Base-by-base conservation (phyloP, 2,888 invertebrate species). In the Erebia ligea region DNA sequence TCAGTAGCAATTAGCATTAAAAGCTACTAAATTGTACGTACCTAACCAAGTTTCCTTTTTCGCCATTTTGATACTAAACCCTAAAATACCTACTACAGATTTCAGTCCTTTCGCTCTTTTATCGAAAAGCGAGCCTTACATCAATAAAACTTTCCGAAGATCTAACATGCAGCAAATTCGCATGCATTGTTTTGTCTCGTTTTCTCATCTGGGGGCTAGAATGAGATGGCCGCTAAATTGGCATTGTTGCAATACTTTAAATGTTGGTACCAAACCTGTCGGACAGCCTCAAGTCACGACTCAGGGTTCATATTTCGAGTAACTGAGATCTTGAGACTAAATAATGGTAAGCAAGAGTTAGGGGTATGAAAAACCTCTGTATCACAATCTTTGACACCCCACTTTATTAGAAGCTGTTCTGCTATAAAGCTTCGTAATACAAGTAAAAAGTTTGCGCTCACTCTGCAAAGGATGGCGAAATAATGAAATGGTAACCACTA, bases 221-320 rank as follows among this genome's bases (percentile, higher is more conserved):
- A 54, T 69, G 70, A 65, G 78, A 74, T 57, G 25, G 34, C 48
- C 63, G 62, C 48, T 62, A 68, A 74, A 48, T 54, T 68, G 66
- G 65, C 56, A 63, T 66, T 69, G 72, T 75, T 71, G 72, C 56
- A 74, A 70, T 73, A 72, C 79, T 77, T 77, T 76, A 77, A 78
- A 74, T 75, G 78, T 76, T 77, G 78, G 79, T 79, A 76, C 77
- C 77, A 81, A 86, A 90, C 89, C 84, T 80, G 89, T 87, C 83
- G 69, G 76, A 81, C 87, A 78, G 77, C 85, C 76, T 78, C 82
- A 81, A 86, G 87, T 89, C 90, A 90, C 89, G 90, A 87, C 77
- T 82, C 73, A 67, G 75, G 86, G 82, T 82, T 89, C 88, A 81
- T 82, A 86, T 89, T 89, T 85, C 89, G 82, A 84, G 77, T 80